These are phyloP conservation scores for Malurus leucopterus DNA, from an alignment of 2,797 vertebrate genomes.

Conservation along the genomic window DNA sequence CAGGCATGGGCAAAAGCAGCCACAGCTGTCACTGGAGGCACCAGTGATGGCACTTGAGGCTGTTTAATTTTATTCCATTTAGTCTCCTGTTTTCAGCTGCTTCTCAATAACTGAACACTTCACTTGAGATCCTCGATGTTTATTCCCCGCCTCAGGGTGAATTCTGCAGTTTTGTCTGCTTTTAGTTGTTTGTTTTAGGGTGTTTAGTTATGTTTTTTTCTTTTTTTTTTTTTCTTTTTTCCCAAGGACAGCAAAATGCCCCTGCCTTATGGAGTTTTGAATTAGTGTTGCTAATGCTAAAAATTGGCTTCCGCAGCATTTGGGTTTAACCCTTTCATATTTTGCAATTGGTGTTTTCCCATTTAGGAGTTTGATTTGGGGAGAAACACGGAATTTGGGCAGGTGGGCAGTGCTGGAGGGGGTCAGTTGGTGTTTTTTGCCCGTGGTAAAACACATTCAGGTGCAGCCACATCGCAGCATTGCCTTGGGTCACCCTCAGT, in stretches of 20 bases:
- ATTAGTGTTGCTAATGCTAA: conserved; percentile 32
- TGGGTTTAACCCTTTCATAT: not conserved
- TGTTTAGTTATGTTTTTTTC: not conserved
- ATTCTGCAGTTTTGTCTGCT: conserved; percentile 4
- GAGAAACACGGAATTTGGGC: not conserved
- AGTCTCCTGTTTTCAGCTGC: conserved; percentile 4
- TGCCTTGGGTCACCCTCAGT: not conserved
- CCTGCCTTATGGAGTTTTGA: conserved; percentile 2
- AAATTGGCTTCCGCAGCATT: not conserved
- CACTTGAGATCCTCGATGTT: conserved; percentile 8
- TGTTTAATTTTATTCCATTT: not conserved
- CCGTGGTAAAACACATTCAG: not conserved
- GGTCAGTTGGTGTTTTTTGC: not conserved
- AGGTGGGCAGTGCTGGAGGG: not conserved
- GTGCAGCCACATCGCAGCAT: not conserved
- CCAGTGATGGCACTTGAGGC: not conserved
- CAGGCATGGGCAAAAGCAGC: not conserved
- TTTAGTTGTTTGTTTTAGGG: not conserved
- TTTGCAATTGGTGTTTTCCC: not conserved
- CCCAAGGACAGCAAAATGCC: not conserved
- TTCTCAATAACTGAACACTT: conserved; percentile 20
- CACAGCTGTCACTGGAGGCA: not conserved
- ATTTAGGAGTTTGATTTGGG: not conserved
- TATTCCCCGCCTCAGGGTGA: conserved; percentile 20
- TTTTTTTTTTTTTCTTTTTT: not conserved